These are phyloP conservation scores for Drosophila ficusphila DNA, from an alignment of 1,140 invertebrate species.

Conservation along the genomic window DNA sequence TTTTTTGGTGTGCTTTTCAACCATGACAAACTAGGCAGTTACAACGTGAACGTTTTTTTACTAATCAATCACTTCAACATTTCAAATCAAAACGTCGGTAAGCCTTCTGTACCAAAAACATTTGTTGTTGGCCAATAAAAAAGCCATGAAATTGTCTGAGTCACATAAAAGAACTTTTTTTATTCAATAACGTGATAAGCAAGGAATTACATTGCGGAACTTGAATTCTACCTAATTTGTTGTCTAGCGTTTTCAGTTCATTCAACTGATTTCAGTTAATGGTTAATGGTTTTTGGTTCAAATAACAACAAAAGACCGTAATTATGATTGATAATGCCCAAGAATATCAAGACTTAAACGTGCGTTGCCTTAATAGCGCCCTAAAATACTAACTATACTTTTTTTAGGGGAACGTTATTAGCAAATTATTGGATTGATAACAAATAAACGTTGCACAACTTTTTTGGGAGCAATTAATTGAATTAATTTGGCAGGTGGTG, in stretches of 20 bases:
- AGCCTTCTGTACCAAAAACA: background rate
- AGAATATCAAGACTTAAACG: background rate
- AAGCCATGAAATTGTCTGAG: slow-evolving; percentile 4
- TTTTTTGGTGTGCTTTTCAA: background rate
- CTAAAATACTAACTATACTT: background rate
- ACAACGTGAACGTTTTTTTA: background rate
- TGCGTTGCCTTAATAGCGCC: background rate
- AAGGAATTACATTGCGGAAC: slow-evolving; percentile 9
- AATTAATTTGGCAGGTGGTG: background rate
- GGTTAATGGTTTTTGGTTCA: background rate
- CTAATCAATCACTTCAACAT: slow-evolving; percentile 15
- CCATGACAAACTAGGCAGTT: background rate
- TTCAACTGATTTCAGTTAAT: slow-evolving; percentile 26
- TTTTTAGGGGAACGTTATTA: too few species aligned
- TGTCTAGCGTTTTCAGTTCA: slow-evolving; percentile 7
- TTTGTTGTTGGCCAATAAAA: background rate
- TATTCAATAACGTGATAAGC: slow-evolving; percentile 26
- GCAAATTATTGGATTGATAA: background rate
- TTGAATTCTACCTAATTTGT: background rate
- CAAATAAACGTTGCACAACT: too few species aligned
- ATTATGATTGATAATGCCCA: background rate
- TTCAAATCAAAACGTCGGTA: slow-evolving; percentile 11
- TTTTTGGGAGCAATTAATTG: background rate
- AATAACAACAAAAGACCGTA: background rate
- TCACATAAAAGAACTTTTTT: slow-evolving; percentile 17